Evolutionary conservation across 2,113 vertebrate species (phyloP), one percentile per base, ranked within the genome.

Genomic region (Polypterus senegalus): DNA sequence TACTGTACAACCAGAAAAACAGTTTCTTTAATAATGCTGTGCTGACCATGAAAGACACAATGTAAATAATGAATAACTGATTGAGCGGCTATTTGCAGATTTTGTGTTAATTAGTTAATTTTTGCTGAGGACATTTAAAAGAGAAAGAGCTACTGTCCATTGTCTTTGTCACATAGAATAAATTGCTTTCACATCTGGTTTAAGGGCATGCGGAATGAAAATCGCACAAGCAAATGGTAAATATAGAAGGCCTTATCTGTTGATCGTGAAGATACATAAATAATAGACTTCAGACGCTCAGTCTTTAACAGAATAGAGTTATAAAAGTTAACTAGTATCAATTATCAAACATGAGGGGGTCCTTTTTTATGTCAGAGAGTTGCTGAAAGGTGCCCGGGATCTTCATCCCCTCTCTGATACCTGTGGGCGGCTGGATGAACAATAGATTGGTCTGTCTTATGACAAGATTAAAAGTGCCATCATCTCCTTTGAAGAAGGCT

Each of bases 251-350:
- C 59, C 49, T 64, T 66, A 64, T 67, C 52, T 71, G 55, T 43
- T 62, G 59, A 61, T 67, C 62, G 49, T 69, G 57, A 66, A 71
- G 59, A 66, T 73, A 71, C 77, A 82, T 83, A 83, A 83, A 86
- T 84, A 80, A 79, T 70, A 68, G 69, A 68, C 66, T 67, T 61
- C 75, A 79, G 81, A 86, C 80, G 82, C 79, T 73, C 61, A 66
- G 70, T 76, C 75, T 76, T 84, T 83, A 75, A 81, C 74, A 83
- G 77, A 72, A 61, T 70, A 69, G 73, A 69, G 61, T 78, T 79
- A 83, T 86, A 86, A 86, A 86, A 84, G 69, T 79, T 76, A 82
- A 86, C 74, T 75, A 81, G 81, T 86, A 86, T 86, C 82, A 86
- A 80, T 85, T 86, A 82, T 85, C 84, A 84, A 77, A 71, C 76